Evolutionary conservation across 2,797 vertebrate genomes (phyloP), one percentile per base, ranked within the genome.

Genomic region (Anabas testudineus): DNA sequence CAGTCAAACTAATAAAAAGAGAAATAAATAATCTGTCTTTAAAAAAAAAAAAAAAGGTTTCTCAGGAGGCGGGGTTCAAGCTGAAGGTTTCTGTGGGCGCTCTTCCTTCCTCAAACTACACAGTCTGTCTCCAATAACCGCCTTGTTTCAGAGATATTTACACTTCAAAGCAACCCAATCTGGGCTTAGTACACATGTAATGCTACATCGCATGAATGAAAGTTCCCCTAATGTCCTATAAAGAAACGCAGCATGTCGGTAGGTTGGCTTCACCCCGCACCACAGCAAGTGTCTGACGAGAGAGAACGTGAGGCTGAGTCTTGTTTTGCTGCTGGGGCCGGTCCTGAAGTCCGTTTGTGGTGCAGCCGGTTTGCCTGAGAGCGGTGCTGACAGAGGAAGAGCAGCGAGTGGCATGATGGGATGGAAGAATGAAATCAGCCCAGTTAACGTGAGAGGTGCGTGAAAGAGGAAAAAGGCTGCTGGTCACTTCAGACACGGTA

Each of bases 161-260:
- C 96, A 97, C 71, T 87, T 93, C 92, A 92, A 76, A 78, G 69
- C 90, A 90, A 94, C 95, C 96, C 95, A 66, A 87, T 90, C 88
- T 93, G 96, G 96, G 95, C 87, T 93, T 53, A 51, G 67, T 76
- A 87, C 30, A 54, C 76, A 83, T 68, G 46, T 90, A 94, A 93
- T 95, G 97, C 97, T 98, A 98, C 97, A 96, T 96, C 91, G 94
- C 94, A 95, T 95, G 92, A 94, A 93, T 88, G 92, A 93, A 61
- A 59, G 80, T 82, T 78, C 76, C 74, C 84, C 90, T 93, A 89
- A 84, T 80, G 92, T 94, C 92, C 65, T 39, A 55, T 26, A 57
- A 78, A 86, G 65, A 86, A 85, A 88, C 45, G 90, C 91, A 92
- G 88, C 89, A 88, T 85, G 74, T 89, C 42, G 73, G 84, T 51